A percentile compares a stretch with the other conserved stretches of the same genome.
Evolutionary conservation across 1,140 invertebrate genomes (phyloP).

Genomic region (Leptopilina clavipes): DNA sequence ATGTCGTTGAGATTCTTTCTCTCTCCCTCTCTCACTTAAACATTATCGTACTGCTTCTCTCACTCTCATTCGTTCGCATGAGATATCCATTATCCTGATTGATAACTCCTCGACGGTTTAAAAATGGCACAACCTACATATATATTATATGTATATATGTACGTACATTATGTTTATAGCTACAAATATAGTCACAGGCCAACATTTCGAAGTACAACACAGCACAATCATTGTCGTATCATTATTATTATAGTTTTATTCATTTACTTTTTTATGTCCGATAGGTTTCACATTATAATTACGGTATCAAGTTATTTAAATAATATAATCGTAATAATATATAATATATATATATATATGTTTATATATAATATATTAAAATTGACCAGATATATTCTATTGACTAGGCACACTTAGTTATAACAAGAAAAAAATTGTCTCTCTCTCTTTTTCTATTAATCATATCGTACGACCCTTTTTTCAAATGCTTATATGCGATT

Average conservation of each 20-base stretch:
- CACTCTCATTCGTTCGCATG: neutral
- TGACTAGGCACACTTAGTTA: slow-evolving; percentile 76
- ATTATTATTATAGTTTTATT: slow-evolving; percentile 61
- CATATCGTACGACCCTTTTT: slow-evolving; percentile 36
- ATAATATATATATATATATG: slow-evolving; percentile 61
- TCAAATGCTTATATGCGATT: slow-evolving; percentile 39
- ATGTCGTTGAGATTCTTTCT: neutral
- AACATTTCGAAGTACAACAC: slow-evolving; percentile 75
- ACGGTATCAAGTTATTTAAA: slow-evolving; percentile 69
- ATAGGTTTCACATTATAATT: slow-evolving; percentile 64
- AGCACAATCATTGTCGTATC: slow-evolving; percentile 75
- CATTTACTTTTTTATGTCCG: slow-evolving; percentile 52
- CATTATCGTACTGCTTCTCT: slow-evolving; percentile 23
- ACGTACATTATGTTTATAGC: slow-evolving; percentile 64
- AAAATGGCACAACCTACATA: slow-evolving; percentile 69
- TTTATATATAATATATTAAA: slow-evolving; percentile 70
- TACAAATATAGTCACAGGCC: slow-evolving; percentile 75
- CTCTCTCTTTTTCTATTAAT: slow-evolving; percentile 47
- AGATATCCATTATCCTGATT: slow-evolving; percentile 16
- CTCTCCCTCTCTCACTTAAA: slow-evolving; percentile 31
- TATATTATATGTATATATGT: slow-evolving; percentile 64
- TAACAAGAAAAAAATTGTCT: slow-evolving; percentile 73
- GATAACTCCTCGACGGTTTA: slow-evolving; percentile 52
- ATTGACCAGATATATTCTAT: slow-evolving; percentile 76
- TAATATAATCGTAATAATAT: slow-evolving; percentile 72